Base-by-base conservation (phyloP, 1,140 invertebrate species). In the Periplaneta americana region DNA sequence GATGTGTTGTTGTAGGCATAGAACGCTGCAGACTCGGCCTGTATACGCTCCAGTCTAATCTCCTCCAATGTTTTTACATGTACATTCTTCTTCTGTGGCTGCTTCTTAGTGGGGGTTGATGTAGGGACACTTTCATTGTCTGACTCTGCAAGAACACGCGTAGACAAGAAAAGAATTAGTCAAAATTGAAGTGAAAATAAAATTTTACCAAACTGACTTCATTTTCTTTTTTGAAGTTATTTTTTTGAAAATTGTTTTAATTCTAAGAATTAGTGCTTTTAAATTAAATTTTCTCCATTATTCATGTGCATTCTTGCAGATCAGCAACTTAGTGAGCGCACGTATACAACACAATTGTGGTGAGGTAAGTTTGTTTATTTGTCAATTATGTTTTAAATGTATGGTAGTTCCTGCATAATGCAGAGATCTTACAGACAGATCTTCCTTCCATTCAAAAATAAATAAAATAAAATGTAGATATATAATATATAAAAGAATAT, bases 81-180 rank as follows among this genome's bases (percentile, higher is more conserved):
- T 6, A 90, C 85, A 39, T 87, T 85, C 39, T 86, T 86, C 83
- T 82, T 66, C n/a, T 80, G 79, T 78, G 83, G 84, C 78, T 85
- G 85, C 79, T 84, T 85, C 87, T 92, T 93, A 33, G 87, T 89
- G 34, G 92, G 92, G 34, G 92, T 92, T 28, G 87, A 87, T n/a
- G 90, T 89, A 18, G 92, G 90, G 82, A 89, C 89, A 84, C 92
- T 92, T 89, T 93, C 92, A 87, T 90, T 92, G 89, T 93, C 92
- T 83, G 93, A 93, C 86, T 94, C 93, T 94, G 92, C 89, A 93
- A 93, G 89, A 92, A 93, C 89, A 92, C 89, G 77, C 34, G 39
- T 74, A 83, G 34, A 80, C 39, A 77, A 81, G 76, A 76, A 77
- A 81, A 17, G 8, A 28, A 81, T 81, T 81, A 81, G 76, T 78